Evolutionary conservation across 2,113 vertebrate species (phyloP).

Genomic region (Stegostoma tigrinum): DNA sequence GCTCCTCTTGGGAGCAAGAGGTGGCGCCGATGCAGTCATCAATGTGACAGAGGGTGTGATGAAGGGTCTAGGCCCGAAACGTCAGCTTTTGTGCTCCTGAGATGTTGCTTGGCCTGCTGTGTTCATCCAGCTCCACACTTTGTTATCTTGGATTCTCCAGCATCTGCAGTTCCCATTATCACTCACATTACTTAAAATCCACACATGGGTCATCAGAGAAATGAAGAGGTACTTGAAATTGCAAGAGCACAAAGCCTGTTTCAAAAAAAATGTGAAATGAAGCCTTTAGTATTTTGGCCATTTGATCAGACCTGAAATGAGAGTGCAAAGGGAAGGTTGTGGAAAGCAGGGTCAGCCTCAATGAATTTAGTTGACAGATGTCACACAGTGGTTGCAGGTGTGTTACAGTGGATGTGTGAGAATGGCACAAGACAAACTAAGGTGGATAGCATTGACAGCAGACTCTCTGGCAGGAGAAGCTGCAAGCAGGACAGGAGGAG

Average conservation of each 20-base stretch:
- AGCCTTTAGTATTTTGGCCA: neutral
- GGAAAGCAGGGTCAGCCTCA: neutral
- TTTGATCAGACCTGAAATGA: neutral
- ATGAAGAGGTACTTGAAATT: neutral
- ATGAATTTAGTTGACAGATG: neutral
- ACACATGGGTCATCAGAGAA: neutral
- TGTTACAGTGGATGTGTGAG: neutral
- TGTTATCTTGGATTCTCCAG: no score
- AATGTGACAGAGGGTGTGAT: no score
- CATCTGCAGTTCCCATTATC: no score
- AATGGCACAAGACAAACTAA: neutral
- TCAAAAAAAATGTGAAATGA: neutral
- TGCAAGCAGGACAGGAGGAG: neutral
- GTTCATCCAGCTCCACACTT: no score
- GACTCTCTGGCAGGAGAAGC: neutral
- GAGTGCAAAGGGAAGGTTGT: neutral
- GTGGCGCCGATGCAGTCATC: no score
- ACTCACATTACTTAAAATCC: neutral
- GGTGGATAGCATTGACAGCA: no score
- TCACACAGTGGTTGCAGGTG: neutral
- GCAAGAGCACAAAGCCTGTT: neutral
- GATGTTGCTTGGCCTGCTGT: no score
- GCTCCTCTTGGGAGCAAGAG: no score
- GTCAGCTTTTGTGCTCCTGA: no score
- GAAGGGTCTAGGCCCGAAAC: no score